Base-by-base conservation (phyloP, 2,888 invertebrate species). In the Lasioglossum malachurum region DNA sequence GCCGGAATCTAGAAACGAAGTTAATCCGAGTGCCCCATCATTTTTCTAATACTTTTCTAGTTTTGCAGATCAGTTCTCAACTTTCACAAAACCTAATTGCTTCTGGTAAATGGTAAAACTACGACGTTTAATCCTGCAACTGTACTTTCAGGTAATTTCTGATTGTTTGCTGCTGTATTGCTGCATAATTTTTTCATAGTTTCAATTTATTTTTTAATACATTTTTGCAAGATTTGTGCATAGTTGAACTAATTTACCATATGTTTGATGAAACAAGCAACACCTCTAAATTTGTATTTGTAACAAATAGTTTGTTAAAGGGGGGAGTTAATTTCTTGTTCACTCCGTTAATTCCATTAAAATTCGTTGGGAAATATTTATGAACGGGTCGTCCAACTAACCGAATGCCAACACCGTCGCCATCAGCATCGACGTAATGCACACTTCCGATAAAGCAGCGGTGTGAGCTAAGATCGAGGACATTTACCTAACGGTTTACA, bases 1-100 rank as follows among this genome's bases (percentile, higher is more conserved):
- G 19, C 35, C 60, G 27, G 31, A 27, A 75, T 31, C 35, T 31
- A 75, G 38, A 64, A 82, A 57, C 46, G 57, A 57, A 72, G 35
- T 78, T 60, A 49, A 60, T 64, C 64, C 44, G n/a, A 69, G 23
- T 23, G 38, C 19, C 38, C 23, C 10, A 69, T 35, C 10, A 69
- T 69, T 23, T 35, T 67, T 64, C 0, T 19, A 60, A 60, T 14
- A 27, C 5, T n/a, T 14, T 60, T 27, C 60, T 27, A 10, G 27
- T 14, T 14, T 27, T 5, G 14, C 27, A 27, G 27, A 60, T 27
- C 27, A n/a, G 60, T 5, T 27, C 60, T 60, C 4, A 27, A 60
- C 19, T 19, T 57, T 4, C 4, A 57, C 19, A n/a, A 57, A 57
- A 27, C 1, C 1, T 60, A 12, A 44, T 27, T 60, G 60, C 27